A percentile compares a stretch with the other conserved stretches of the same genome.
phyloP scores from a whole-genome alignment of 2,888 invertebrate genomes.

The Parnassius orleans region DNA sequence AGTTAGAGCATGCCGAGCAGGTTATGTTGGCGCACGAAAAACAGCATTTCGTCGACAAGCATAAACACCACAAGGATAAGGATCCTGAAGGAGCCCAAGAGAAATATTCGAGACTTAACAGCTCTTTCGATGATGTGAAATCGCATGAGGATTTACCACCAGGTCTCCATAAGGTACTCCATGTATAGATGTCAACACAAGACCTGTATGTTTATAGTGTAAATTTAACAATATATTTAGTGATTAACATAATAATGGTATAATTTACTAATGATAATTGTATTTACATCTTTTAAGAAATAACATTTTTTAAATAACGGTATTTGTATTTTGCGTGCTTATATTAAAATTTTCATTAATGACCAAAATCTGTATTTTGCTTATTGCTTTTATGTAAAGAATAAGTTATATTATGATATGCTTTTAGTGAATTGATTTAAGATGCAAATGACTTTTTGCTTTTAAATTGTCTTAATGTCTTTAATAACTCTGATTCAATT shows the following conservation, averaged over 20 bases:
- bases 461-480: too few relatives aligned
- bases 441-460: too few relatives aligned
- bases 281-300: slow-evolving; percentile 15
- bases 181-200: slow-evolving; percentile 42
- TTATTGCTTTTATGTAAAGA: slow-evolving; percentile 11
- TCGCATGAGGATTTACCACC: slow-evolving; percentile 64
- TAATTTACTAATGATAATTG: slow-evolving; percentile 22
- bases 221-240: slow-evolving; percentile 27
- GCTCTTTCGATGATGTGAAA: slow-evolving; percentile 70
- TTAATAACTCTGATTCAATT: too few relatives aligned
- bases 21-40: slow-evolving; percentile 78
- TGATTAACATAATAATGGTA: slow-evolving; percentile 30
- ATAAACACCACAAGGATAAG: slow-evolving; percentile 51
- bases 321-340: slow-evolving; percentile 31
- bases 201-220: slow-evolving; percentile 30
- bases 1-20: slow-evolving; percentile 78
- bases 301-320: slow-evolving; percentile 26
- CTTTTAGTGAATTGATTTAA: too few relatives aligned
- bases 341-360: slow-evolving; percentile 30
- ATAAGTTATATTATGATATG: too few relatives aligned
- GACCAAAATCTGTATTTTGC: slow-evolving; percentile 16
- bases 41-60: slow-evolving; percentile 66
- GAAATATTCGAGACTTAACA: slow-evolving; percentile 72
- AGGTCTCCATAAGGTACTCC: slow-evolving; percentile 68
- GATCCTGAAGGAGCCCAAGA: slow-evolving; percentile 46